Conservation (phyloP, 1,140 invertebrate genomes). For the Heterodera schachtii region DNA sequence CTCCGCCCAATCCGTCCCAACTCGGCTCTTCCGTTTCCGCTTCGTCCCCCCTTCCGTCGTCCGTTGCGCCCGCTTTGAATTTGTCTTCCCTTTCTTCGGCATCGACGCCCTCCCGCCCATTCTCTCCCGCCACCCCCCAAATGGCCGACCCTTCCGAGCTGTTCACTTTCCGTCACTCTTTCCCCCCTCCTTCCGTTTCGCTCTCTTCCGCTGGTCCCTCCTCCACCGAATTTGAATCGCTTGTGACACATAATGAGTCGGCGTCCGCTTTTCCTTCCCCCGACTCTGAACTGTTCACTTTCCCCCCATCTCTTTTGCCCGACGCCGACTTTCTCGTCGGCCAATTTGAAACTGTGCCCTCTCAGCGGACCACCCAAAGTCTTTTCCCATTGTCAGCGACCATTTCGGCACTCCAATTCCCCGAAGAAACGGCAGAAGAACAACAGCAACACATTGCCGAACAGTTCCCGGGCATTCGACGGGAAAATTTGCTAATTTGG, state of each 20-base stretch:
- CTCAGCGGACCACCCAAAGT: background rate
- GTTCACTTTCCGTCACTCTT: slow-evolving; percentile 25
- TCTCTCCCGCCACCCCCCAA: slow-evolving; percentile 6
- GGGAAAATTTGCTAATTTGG: slow-evolving; percentile 28
- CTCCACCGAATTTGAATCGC: background rate
- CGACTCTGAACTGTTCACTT: slow-evolving; percentile 21
- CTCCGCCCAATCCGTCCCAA: background rate
- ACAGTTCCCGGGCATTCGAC: slow-evolving; percentile 26
- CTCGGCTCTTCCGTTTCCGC: background rate
- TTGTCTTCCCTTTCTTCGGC: background rate
- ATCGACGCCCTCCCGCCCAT: too few relatives aligned
- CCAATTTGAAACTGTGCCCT: slow-evolving; percentile 25
- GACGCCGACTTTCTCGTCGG: slow-evolving; percentile 32
- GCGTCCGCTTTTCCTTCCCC: slow-evolving; percentile 11
- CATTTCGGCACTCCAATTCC: slow-evolving; percentile 25
- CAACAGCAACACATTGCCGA: slow-evolving; percentile 4
- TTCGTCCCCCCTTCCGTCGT: background rate
- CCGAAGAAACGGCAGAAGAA: background rate
- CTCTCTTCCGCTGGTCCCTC: background rate
- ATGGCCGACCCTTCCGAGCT: slow-evolving; percentile 24
- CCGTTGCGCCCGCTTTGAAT: background rate
- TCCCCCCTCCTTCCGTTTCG: slow-evolving; percentile 5
- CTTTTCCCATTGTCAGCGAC: slow-evolving; percentile 31
- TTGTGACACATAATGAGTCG: background rate
- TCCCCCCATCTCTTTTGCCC: slow-evolving; percentile 1